phyloP scores from a whole-genome alignment of 2,113 vertebrate species.

The Turnix velox region DNA sequence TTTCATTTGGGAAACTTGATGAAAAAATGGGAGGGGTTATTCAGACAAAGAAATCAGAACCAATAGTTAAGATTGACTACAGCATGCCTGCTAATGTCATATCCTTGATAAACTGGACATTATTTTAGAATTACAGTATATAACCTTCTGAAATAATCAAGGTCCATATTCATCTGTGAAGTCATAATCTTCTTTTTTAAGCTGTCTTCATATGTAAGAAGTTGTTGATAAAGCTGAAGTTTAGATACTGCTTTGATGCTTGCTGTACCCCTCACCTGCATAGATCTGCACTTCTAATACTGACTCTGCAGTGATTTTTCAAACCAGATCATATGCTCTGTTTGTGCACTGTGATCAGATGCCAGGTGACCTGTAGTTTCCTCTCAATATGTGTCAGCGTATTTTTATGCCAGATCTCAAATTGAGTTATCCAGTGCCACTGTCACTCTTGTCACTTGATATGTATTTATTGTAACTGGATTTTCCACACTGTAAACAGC shows the following conservation, averaged over 20 bases:
- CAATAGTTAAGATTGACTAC: not conserved
- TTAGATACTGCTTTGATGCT: not conserved
- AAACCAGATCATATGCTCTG: not conserved
- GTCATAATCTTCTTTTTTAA: not conserved
- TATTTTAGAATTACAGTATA: not conserved
- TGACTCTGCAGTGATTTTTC: not conserved
- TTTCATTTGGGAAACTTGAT: not conserved
- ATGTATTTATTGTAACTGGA: not conserved
- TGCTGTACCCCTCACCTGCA: not conserved
- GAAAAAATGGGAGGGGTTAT: not conserved
- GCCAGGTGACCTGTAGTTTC: not conserved
- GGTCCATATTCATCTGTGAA: not conserved
- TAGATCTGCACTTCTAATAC: not conserved
- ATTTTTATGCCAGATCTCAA: conserved; percentile 5
- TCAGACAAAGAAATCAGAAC: not conserved
- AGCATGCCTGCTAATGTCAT: not conserved
- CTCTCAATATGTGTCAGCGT: not conserved
- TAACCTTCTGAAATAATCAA: not conserved
- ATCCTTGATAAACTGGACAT: not conserved
- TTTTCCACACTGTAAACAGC: not conserved
- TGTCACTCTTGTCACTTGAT: not conserved
- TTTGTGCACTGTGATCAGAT: not conserved
- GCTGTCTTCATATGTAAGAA: not conserved
- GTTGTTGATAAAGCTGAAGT: not conserved
- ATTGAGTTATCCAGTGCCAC: not conserved